phyloP scores from a whole-genome alignment of 2,113 vertebrate species.

The Triplophysa rosa region DNA sequence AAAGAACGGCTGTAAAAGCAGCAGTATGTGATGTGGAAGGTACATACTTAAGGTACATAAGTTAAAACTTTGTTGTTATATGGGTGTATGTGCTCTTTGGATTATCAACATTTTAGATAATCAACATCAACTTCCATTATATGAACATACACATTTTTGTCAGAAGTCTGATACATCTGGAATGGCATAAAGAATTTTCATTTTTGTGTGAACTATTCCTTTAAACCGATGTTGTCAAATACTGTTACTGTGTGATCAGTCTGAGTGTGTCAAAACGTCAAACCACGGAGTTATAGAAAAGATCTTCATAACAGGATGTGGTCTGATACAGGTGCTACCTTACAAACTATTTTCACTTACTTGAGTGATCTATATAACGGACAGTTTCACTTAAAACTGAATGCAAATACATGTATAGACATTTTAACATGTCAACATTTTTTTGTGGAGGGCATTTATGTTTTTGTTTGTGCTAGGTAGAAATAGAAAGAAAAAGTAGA shows the following conservation, averaged over 20 bases:
- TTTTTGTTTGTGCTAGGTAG: background rate
- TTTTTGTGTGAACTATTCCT: too few relatives aligned
- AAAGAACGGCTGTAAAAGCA: background rate
- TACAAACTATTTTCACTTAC: slow-evolving; percentile 55
- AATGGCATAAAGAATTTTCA: background rate
- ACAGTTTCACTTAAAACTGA: slow-evolving; percentile 5
- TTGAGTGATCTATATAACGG: slow-evolving; percentile 30
- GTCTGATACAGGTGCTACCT: slow-evolving; percentile 53
- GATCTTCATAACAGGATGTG: slow-evolving; percentile 77
- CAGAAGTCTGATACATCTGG: too few relatives aligned
- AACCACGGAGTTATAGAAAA: slow-evolving; percentile 43
- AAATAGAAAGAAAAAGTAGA: background rate
- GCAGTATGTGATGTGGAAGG: background rate
- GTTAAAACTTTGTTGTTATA: too few relatives aligned
- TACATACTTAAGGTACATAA: too few relatives aligned
- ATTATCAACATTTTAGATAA: too few relatives aligned
- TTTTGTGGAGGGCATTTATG: background rate
- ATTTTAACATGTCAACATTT: background rate
- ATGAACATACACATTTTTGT: too few relatives aligned
- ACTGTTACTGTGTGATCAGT: background rate
- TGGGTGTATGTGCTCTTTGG: too few relatives aligned
- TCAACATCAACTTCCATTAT: too few relatives aligned
- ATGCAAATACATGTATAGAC: background rate
- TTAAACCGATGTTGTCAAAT: too few relatives aligned
- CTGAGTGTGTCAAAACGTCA: slow-evolving; percentile 14